Evolutionary conservation across 2,888 invertebrate genomes (phyloP), one percentile per base, ranked within the genome.

Genomic region (Eilema depressum): DNA sequence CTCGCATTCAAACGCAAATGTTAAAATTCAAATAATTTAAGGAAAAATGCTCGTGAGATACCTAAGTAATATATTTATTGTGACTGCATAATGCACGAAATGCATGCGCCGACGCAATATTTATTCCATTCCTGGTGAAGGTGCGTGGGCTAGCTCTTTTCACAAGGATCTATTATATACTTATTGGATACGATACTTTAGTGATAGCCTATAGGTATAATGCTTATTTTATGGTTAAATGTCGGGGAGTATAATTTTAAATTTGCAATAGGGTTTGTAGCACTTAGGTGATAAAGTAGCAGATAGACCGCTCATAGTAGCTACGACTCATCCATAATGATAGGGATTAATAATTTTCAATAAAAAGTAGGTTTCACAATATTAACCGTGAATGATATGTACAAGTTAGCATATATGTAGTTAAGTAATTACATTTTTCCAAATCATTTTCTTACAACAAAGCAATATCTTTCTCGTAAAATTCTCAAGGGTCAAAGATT

Each of bases 71-170:
- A 84, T 83, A 85, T 86, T 66, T 85, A 83, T 57, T 66, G 83
- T 76, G 68, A 78, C 82, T 81, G 86, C 84, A 88, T 88, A 86
- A 87, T 86, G 86, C 84, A 86, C 86, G 76, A 85, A 88, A 87
- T 85, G 85, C 83, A 82, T 89, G 91, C 89, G 89, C 88, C 81
- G 84, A 87, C 88, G 90, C 88, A 85, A 86, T 85, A 85, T 84
- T 85, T 85, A 85, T 85, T 86, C 87, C 88, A 88, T 87, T 85
- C 82, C 82, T 73, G 87, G 86, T 81, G 88, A 83, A 83, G 75
- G 76, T 84, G 93, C 91, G 93, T 93, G 88, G 93, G 93, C 77
- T 71, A 86, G 33, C 73, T 78, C 82, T 82, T 80, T 78, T 75
- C 73, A 79, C 84, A 83, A 74, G 76, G 84, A 81, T 77, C 77